phyloP scores from a whole-genome alignment of 2,797 vertebrate genomes.

The Otus scops region DNA sequence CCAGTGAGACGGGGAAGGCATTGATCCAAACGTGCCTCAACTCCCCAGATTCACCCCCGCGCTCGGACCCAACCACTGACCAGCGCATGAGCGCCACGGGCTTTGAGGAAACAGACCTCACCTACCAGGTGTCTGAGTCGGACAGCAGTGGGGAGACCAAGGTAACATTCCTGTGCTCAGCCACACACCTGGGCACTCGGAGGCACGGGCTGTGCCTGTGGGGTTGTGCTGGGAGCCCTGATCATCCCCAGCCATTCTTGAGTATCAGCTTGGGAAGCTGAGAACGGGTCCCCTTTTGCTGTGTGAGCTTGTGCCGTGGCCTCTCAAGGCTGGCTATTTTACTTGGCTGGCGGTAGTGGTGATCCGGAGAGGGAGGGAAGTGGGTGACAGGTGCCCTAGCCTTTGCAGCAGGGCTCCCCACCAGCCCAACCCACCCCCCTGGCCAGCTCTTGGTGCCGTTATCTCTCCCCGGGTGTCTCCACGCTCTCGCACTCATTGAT shows the following conservation, averaged over 20 bases:
- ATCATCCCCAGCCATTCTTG: neutral
- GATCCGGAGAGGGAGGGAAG: neutral
- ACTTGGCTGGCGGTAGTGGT: neutral
- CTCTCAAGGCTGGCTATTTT: neutral
- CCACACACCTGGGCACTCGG: neutral
- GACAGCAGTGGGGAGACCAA: constrained; percentile 97
- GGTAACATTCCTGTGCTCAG: constrained; percentile 66
- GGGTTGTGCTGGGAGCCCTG: neutral
- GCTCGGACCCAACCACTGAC: constrained; percentile 94
- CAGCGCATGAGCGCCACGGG: constrained; percentile 98
- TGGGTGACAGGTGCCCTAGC: neutral
- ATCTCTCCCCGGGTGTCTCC: constrained; percentile 67
- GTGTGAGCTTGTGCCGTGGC: accelerated
- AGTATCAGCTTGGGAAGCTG: neutral
- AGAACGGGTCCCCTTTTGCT: neutral
- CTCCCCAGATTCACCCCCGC: constrained; percentile 95
- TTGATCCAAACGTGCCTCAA: constrained; percentile 99
- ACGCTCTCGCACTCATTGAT: constrained; percentile 87
- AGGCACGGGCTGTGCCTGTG: accelerated
- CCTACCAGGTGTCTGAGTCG: constrained; percentile 96
- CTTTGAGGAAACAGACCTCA: constrained; percentile 98
- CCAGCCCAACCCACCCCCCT: neutral
- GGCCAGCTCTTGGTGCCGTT: constrained; percentile 59
- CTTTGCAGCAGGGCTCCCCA: neutral
- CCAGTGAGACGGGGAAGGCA: constrained; percentile 97